A percentile compares a stretch with the other conserved stretches of the same genome.
These are phyloP conservation scores for Solea senegalensis DNA, from an alignment of 2,113 vertebrate genomes.

Conservation along the genomic window DNA sequence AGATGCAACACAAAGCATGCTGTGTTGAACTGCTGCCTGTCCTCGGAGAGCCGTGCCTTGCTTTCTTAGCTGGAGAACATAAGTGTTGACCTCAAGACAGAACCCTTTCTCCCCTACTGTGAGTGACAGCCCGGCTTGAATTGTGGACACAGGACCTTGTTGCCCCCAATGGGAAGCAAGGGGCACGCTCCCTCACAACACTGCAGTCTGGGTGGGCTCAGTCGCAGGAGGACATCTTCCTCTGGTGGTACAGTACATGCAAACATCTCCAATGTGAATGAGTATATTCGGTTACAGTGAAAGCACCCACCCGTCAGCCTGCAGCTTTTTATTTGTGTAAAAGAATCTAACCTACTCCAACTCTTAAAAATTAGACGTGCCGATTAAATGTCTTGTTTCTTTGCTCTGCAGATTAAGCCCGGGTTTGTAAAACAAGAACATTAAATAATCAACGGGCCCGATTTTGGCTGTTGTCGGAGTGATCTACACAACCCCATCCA, in stretches of 20 bases:
- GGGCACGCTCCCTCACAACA: constrained; percentile 71
- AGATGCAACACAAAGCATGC: constrained; percentile 76
- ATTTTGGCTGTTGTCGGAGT: constrained; percentile 64
- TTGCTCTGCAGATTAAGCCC: constrained; percentile 77
- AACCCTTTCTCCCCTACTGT: constrained; percentile 80
- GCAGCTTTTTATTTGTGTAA: constrained; percentile 53
- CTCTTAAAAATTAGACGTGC: constrained; percentile 65
- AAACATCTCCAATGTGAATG: constrained; percentile 72
- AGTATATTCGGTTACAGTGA: constrained; percentile 70
- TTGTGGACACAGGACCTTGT: constrained; percentile 78
- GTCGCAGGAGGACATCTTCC: constrained; percentile 74
- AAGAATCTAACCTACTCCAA: constrained; percentile 26
- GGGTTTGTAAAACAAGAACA: constrained; percentile 79
- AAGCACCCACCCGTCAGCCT: constrained; percentile 40
- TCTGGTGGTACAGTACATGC: constrained; percentile 74
- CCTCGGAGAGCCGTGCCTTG: constrained; percentile 75
- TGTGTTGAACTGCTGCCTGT: constrained; percentile 73
- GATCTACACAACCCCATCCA: constrained; percentile 66
- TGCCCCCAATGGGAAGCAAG: constrained; percentile 76
- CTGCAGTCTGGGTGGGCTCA: constrained; percentile 82
- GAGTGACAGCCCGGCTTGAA: constrained; percentile 78
- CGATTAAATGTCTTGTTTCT: constrained; percentile 80
- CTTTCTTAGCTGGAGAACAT: constrained; percentile 88
- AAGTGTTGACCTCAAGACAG: constrained; percentile 82
- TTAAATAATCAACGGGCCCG: constrained; percentile 78